Evolutionary conservation across 2,888 invertebrate species (phyloP), one percentile per base, ranked within the genome.

Genomic region (Cantharis nigra): DNA sequence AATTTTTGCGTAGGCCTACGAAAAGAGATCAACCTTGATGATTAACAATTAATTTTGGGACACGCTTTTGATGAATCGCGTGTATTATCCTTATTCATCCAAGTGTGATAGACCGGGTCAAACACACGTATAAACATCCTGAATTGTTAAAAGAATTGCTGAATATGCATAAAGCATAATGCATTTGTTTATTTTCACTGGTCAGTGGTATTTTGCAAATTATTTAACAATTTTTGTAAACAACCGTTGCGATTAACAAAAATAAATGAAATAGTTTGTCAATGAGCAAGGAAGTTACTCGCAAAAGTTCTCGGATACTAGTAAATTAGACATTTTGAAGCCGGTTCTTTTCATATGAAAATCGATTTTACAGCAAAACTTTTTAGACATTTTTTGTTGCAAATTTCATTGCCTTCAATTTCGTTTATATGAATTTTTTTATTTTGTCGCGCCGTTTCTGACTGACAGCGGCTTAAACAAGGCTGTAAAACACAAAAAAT

Each of bases 71-170:
- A 75, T 74, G 69, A 69, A 75, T 79, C 78, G 80, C 79, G n/a
- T 33, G 4, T 33, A 86, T 86, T 86, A 86, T 86, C 79, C 82
- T 82, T 85, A 85, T 78, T 76, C 85, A 86, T 75, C 81, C 80
- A 85, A 83, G 86, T 85, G 84, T 82, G 79, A 82, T 84, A 85
- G 85, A 83, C 85, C 85, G 81, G 85, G 86, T 86, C 86, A 86
- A 85, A 86, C 84, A 85, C 85, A 85, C 83, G 72, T 72, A 82
- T 81, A 81, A 76, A 84, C 84, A 85, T 86, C 86, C 86, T 85
- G 83, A 79, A 80, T 77, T 23, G 65, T 65, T 65, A 16, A 63
- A 72, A 72, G 33, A 62, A 33, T 49, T 63, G 49, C 30, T 65
- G 28, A 65, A 30, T 26, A 64, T 63, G 72, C 30, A 65, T 30